Base-by-base conservation (phyloP, 2,797 vertebrate species). In the Melanotaenia parkinsoni region DNA sequence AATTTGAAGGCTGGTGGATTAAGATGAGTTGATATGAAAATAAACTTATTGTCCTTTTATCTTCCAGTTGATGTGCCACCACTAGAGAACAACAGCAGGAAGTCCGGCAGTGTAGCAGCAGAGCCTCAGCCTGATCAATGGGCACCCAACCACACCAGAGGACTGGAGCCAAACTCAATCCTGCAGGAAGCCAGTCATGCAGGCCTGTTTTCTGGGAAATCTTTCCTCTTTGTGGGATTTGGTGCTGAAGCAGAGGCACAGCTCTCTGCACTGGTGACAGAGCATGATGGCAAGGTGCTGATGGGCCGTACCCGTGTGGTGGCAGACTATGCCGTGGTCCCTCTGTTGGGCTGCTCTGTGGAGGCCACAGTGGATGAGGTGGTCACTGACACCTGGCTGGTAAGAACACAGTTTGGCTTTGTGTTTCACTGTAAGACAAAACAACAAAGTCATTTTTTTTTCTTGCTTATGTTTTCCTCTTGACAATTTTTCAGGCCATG, bases 371-470 rank as follows among this genome's bases (percentile, higher is more conserved):
- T 98, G 77, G 95, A 95, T 13, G 97, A 98, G n/a, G 96, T 99
- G 14, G 97, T 96, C 72, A 99, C 98, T 22, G 97, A 98, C 38
- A 96, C 96, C 0, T 99, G 98, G 98, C 96, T 99, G 98, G 98
- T 99, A 93, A 95, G 97, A 70, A 61, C 63, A 51, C 6, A 35
- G 8, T 22, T 50, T 22, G n/a, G 47, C 10, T 20, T 47, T 47
- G 18, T 50, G 7, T 22, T 50, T 50, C 4, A 5, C 16, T 20
- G 9, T 50, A 22, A 22, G 28, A 32, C 5, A 14, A 14, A 56
- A 7, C 7, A 7, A n/a, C 18, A 47, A 47, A 47, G 5, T 8
- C 24, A 1, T 3, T 18, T 35, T 3, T 3, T 5, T 2, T 4
- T 18, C 56, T 32, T 47, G 38, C 28, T 4, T 0, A 2, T 63